Percentiles rank a stretch among this genome's conserved stretches.
phyloP scores from a whole-genome alignment of 2,797 vertebrate genomes.

The Chrosomus eos region DNA sequence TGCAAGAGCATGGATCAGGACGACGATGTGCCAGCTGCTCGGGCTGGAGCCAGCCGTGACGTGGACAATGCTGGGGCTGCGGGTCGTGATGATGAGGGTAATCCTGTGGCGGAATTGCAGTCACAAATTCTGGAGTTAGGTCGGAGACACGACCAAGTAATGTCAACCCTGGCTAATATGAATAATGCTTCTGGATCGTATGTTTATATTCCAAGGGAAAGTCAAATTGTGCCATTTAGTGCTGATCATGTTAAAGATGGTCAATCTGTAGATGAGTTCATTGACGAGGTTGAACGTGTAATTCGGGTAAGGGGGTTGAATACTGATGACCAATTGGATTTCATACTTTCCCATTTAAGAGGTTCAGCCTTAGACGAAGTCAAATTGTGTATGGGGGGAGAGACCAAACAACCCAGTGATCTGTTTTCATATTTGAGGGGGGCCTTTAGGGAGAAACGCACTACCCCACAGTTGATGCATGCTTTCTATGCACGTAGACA shows the following conservation, averaged over 20 bases:
- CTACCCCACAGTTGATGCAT: not conserved
- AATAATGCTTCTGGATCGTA: not conserved
- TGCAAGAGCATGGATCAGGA: not conserved
- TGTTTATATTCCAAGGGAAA: not conserved
- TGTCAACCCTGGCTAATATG: slow-evolving; percentile 7
- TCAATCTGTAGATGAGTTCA: not conserved
- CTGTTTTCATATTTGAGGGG: slow-evolving; percentile 6
- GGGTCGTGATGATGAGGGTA: not conserved
- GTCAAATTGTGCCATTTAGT: not conserved
- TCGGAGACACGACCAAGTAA: not conserved
- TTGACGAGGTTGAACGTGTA: slow-evolving; percentile 8
- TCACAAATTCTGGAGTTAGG: not conserved
- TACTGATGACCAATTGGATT: not conserved
- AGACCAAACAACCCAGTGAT: not conserved
- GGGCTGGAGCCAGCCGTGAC: not conserved
- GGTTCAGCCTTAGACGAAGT: slow-evolving; percentile 20
- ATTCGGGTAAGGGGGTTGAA: not conserved
- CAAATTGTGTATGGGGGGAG: not conserved
- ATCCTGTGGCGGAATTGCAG: not conserved
- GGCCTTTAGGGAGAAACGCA: slow-evolving; percentile 11
- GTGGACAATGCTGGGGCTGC: not conserved
- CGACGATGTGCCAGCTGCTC: not conserved
- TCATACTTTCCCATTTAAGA: slow-evolving; percentile 10
- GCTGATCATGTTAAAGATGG: slow-evolving; percentile 1
- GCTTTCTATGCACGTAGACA: not conserved